Base-by-base conservation (phyloP, 2,888 invertebrate species). In the Lepetodrilus schrolli region DNA sequence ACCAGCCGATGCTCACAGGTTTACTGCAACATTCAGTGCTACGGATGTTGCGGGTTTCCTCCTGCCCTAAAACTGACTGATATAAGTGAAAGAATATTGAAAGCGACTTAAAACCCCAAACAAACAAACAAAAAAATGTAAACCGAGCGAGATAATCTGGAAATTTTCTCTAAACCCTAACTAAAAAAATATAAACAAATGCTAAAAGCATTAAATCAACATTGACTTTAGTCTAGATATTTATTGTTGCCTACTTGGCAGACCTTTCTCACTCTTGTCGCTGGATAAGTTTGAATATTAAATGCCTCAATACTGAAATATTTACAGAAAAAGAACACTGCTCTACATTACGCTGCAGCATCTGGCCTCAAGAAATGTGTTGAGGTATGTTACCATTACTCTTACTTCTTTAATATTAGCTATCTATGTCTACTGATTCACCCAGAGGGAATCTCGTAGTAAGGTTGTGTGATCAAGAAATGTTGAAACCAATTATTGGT, bases 261-360 rank as follows among this genome's bases (percentile, higher is more conserved):
- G 43, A 1, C 43, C 0, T 43, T 43, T 7, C 3, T n/a, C 13
- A 7, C 43, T 43, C n/a, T 43, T 8, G 10, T n/a, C n/a, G n/a
- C n/a, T n/a, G n/a, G n/a, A n/a, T 37, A 37, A 10, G 38, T 37
- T 37, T 10, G 8, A 10, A 37, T 37, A 37, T 37, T 10, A 37
- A 13, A 7, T 37, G 13, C 38, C 13, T 10, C 1, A 13, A 10
- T 13, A 37, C 43, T 43, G 7, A 43, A 3, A 43, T 78, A 66
- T 72, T 86, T 87, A 23, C 88, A 93, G 93, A 92, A 93, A 82
- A 92, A 93, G 20, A 94, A 94, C 86, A 94, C 93, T 30, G 93
- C 94, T 7, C 90, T 94, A n/a, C 94, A 94, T 86, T 93, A 93
- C 90, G 94, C 94, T 4, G 93, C 94, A 5, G 90, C 91, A 20